Evolutionary conservation across 2,113 vertebrate species (phyloP), one percentile per base, ranked within the genome.

Genomic region (Tor tambroides): DNA sequence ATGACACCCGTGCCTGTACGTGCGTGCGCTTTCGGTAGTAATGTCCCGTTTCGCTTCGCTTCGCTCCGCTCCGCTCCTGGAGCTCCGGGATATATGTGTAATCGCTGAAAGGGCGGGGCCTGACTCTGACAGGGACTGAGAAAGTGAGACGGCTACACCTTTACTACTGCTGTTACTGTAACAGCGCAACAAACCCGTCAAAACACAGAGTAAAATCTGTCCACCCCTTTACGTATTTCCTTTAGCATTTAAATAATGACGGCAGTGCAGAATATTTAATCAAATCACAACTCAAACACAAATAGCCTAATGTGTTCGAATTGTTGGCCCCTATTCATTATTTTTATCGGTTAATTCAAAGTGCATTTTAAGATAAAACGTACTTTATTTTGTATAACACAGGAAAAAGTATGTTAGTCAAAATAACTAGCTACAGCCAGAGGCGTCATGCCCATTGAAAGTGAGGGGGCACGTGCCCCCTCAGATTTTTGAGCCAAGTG

Each of bases 101-200:
- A n/a, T 75, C 11, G 41, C 75, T 49, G 82, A 54, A 43, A 38
- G 78, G 85, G 85, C 78, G 85, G 85, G 49, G 85, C 51, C 19
- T 35, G 28, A 49, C 59, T 35, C 19, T 35, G 28, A 49, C 59
- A 43, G 80, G 2, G 38, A 26, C 43, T 49, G 43, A 49, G 41
- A 46, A 63, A 81, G 85, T 43, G 46, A 86, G 28, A 41, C 85
- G 85, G 17, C 78, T 75, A 56, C 67, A 80, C 78, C 85, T 86
- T 82, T 79, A 76, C 80, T 67, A 67, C 78, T 32, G 85, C 32
- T 38, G 11, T 46, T 61, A 72, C 77, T 80, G 38, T 49, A 61
- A 41, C 26, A 69, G 30, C 54, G 26, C 26, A 85, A 59, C 21
- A 61, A 78, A 30, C 54, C 74, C 74, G 54, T 63, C 72, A 63